These are phyloP conservation scores for Chymomyza amoena DNA, from an alignment of 2,888 invertebrate genomes.

Conservation along the genomic window DNA sequence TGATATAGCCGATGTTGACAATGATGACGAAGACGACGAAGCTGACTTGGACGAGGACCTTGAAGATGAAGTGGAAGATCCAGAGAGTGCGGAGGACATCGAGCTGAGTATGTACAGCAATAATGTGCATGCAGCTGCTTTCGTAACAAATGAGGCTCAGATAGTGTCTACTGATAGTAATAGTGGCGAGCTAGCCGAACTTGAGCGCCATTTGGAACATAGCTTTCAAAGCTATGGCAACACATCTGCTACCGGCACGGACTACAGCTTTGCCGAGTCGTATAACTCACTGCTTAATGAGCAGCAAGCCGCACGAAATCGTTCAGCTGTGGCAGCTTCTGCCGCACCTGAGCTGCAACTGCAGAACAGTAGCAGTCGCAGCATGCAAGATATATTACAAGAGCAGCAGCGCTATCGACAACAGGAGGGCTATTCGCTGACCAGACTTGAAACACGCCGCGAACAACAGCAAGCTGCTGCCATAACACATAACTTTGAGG, in stretches of 20 bases:
- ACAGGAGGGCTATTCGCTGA: constrained; percentile 77
- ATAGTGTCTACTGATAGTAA: constrained; percentile 9
- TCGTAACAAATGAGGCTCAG: not conserved
- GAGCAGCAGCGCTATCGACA: constrained; percentile 77
- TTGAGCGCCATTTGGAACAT: constrained; percentile 43
- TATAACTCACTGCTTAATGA: constrained; percentile 75
- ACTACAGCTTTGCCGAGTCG: constrained; percentile 77
- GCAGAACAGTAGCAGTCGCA: constrained; percentile 30
- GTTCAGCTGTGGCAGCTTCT: constrained; percentile 34
- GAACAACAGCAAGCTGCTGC: constrained; percentile 32
- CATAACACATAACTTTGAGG: not conserved
- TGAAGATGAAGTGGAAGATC: constrained; percentile 26
- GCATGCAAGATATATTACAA: constrained; percentile 67
- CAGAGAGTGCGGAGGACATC: constrained; percentile 8
- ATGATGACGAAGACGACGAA: constrained; percentile 7
- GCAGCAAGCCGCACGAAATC: constrained; percentile 44
- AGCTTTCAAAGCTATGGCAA: constrained; percentile 36
- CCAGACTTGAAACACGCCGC: constrained; percentile 75
- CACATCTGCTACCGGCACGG: constrained; percentile 34
- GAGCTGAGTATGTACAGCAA: constrained; percentile 4
- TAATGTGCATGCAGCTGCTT: not conserved
- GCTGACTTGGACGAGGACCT: not conserved
- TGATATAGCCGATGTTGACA: constrained; percentile 5
- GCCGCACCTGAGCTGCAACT: constrained; percentile 19
- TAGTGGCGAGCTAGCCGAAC: constrained; percentile 5